These are phyloP conservation scores for Colius striatus DNA, from an alignment of 2,113 vertebrate genomes.

Conservation along the genomic window DNA sequence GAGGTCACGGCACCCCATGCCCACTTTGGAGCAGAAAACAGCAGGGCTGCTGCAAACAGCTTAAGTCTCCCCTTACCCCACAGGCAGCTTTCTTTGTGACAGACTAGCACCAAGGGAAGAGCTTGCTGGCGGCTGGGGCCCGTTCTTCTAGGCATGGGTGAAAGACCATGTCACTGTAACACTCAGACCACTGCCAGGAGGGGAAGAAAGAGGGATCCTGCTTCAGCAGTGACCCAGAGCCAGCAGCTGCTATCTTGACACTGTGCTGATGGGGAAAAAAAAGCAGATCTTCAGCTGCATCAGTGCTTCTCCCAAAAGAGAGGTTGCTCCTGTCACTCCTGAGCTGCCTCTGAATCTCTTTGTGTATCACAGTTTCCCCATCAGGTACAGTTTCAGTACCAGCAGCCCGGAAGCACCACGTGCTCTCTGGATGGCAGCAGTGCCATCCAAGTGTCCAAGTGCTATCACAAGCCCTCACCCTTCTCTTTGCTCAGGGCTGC, in stretches of 20 bases:
- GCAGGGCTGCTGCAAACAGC: slow-evolving; percentile 33
- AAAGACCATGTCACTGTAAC: neutral
- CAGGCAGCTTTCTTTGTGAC: neutral
- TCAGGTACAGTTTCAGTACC: neutral
- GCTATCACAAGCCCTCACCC: neutral
- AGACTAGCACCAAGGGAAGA: slow-evolving; percentile 25
- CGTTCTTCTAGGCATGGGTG: neutral
- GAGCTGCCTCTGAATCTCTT: neutral
- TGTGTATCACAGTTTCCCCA: too few species aligned
- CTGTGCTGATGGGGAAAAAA: neutral
- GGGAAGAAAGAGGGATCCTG: neutral
- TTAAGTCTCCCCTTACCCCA: neutral
- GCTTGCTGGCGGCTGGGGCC: neutral
- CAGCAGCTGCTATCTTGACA: neutral
- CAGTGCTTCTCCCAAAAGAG: neutral
- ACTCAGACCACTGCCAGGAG: neutral
- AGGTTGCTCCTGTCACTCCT: neutral
- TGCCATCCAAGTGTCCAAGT: neutral
- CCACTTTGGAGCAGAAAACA: neutral
- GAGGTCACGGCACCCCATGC: slow-evolving; percentile 1
- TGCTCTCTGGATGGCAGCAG: neutral
- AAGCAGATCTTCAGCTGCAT: neutral
- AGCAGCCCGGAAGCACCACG: neutral
- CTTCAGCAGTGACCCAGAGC: neutral
- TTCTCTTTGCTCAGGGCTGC: neutral